Base-by-base conservation (phyloP, 2,888 invertebrate species). In the Sminthurides aquaticus region DNA sequence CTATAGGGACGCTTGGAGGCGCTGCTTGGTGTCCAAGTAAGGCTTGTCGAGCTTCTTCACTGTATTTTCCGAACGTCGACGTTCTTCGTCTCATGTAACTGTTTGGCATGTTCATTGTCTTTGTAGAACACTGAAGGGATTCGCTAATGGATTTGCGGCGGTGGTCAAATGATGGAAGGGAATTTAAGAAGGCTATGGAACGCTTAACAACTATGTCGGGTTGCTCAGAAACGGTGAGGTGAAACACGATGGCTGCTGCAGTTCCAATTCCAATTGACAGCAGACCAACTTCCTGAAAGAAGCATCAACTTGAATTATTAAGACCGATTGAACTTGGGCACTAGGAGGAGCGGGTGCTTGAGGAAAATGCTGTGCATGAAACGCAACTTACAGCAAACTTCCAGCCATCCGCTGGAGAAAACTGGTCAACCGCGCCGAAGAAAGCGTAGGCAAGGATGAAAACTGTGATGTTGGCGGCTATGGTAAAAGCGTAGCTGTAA, bases 401-500 rank as follows among this genome's bases (percentile, higher is more conserved):
- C 75, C 81, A 78, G 11, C 80, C 83, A 79, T 89, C 88, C n/a
- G 11, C 57, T 1, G 62, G 62, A 2, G 57, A 24, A 15, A 63
- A 26, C 48, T 83, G 81, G 74, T 84, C 81, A 65, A 82, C 83
- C 67, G 83, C 82, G 57, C 86, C 78, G 64, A 90, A 79, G 62
- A 89, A 83, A 43, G 84, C 78, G 88, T 89, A 91, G 15, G 91
- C 87, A 54, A 89, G 82, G 28, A 86, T 79, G 78, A 91, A 95
- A 1, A 94, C 89, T 74, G 88, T 82, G 65, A 95, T 80, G 80
- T 91, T 95, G 43, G 93, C 88, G 72, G 89, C 83, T 26, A 94
- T 92, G 43, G 93, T 93, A 77, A 91, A 92, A 60, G 86, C 88
- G 80, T 91, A 92, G 78, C 94, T 91, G 52, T 20, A 52, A 52